These are phyloP conservation scores for Botrylloides violaceus DNA, from an alignment of 23 tunicate species.

Conservation along the genomic window DNA sequence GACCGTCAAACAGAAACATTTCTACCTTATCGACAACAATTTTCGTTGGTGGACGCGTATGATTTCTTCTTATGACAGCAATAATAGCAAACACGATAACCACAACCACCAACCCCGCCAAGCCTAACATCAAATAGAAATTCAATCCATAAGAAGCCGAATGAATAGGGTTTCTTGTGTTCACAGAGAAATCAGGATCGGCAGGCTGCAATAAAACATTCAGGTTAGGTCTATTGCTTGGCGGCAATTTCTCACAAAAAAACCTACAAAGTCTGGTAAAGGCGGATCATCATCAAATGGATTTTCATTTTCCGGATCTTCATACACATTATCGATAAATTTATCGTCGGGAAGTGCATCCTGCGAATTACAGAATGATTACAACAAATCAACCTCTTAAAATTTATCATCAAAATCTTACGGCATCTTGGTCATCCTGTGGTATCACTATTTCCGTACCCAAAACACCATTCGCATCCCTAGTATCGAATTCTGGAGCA, in stretches of 20 bases:
- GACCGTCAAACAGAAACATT: background rate
- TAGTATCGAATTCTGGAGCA: background rate
- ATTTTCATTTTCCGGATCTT: no score
- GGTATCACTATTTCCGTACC: background rate
- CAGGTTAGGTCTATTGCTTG: no score
- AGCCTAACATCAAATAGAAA: conserved; percentile 21
- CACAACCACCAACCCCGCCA: conserved; percentile 6
- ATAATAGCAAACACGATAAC: conserved; percentile 15
- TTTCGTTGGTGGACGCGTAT: conserved; percentile 1
- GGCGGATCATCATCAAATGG: no score
- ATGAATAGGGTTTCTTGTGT: conserved; percentile 6
- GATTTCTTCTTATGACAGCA: conserved; percentile 20
- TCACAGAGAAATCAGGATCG: background rate
- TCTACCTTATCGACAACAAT: conserved; percentile 20
- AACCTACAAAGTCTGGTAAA: no score
- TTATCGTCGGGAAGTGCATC: no score
- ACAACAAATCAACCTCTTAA: no score
- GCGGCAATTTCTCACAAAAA: no score
- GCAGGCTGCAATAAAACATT: no score
- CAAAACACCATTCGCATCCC: background rate
- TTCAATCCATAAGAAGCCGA: background rate
- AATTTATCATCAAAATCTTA: background rate
- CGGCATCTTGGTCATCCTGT: background rate
- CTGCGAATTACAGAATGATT: no score
- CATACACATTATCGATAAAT: no score